Base-by-base conservation (phyloP, 2,797 vertebrate genomes). In the Loriculus beryllinus region DNA sequence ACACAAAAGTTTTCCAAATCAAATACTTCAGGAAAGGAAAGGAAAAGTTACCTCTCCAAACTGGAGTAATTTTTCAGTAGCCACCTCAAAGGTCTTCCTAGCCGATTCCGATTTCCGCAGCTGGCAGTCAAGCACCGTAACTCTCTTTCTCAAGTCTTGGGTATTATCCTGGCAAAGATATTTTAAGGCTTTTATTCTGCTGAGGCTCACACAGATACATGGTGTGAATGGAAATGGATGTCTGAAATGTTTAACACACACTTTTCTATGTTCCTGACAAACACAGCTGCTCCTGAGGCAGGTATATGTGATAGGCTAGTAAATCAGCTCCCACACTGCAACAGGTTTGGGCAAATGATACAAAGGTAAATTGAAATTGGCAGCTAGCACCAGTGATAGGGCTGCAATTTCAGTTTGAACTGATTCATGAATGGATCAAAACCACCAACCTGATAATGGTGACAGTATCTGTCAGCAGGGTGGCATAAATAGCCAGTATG, bases 61-160 rank as follows among this genome's bases (percentile, higher is more conserved):
- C 15, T 98, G 98, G 22, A 99, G 98, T 92, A 99, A 97, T 86
- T 99, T 99, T 64, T 98, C 98, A 14, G 99, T 98, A 22, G 98
- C 98, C 88, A 98, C 97, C 96, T 99, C 98, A 49, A 98, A 98
- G 6, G 98, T 98, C 97, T 98, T 99, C 92, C 98, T 98, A 83
- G 98, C 96, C 0, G 97, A 96, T 92, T 99, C 98, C 0, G 98
- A 99, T 96, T 99, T 99, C 87, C 98, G 88, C 86, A 99, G 97
- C 63, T 99, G 99, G 96, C 99, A 99, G 96, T 99, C 98, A 10
- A 99, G 98, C 51, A 99, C 97, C 9, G 98, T 98, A 28, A 98
- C 97, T 86, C 98, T 98, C 96, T 98, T 99, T 90, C 97, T 99
- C 95, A 99, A 96, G 67, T 99, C 98, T 26, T 98, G 99, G 21